phyloP scores from a whole-genome alignment of 2,888 invertebrate genomes.

The Branchellion lobata region DNA sequence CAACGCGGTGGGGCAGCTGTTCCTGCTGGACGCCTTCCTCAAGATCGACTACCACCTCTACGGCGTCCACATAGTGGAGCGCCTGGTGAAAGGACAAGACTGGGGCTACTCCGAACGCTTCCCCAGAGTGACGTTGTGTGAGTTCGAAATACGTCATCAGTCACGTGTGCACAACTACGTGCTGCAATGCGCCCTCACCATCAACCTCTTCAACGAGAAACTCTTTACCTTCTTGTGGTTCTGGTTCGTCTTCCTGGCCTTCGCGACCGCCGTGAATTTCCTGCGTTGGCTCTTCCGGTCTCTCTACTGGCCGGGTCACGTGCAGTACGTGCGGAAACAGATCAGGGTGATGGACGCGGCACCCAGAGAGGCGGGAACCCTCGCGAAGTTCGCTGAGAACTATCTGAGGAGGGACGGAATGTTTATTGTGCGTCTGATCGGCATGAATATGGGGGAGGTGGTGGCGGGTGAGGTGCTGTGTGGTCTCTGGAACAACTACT shows the following conservation, averaged over 20 bases:
- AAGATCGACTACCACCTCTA: conserved; percentile 62
- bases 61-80: conserved; percentile 64
- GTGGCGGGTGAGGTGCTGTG: conserved; percentile 54
- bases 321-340: conserved; percentile 53
- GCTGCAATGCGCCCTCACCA: conserved; percentile 54
- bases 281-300: conserved; percentile 53
- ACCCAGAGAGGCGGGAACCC: conserved; percentile 53
- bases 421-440: conserved; percentile 54
- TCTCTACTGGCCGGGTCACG: conserved; percentile 54
- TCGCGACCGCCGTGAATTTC: conserved; percentile 53
- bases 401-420: conserved; percentile 55
- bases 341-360: conserved; percentile 53
- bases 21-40: conserved; percentile 64
- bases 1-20: conserved; percentile 64
- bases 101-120: conserved; percentile 60
- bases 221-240: conserved; percentile 56
- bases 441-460: conserved; percentile 55
- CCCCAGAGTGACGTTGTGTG: conserved; percentile 62
- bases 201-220: conserved; percentile 55
- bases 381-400: conserved; percentile 55
- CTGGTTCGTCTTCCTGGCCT: conserved; percentile 54
- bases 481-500: conserved; percentile 55
- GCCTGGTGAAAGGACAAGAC: conserved; percentile 61
- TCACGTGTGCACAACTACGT: conserved; percentile 54
- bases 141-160: conserved; percentile 59